phyloP scores from a whole-genome alignment of 2,888 invertebrate species.

The Microplitis manilae region DNA sequence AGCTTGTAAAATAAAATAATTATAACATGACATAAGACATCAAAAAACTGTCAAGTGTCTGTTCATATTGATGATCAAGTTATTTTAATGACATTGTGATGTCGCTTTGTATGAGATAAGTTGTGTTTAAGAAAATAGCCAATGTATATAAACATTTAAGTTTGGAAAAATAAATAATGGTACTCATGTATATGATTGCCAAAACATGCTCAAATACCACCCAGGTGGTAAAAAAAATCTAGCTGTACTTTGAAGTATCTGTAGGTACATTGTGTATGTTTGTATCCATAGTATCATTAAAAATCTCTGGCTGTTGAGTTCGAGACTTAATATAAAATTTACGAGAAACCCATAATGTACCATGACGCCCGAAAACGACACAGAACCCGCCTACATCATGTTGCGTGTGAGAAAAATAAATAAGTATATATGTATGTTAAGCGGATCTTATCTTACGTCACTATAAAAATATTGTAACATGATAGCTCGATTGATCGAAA shows the following conservation, averaged over 20 bases:
- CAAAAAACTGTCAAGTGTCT: background rate
- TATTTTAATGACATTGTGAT: background rate
- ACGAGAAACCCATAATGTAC: slow-evolving; percentile 61
- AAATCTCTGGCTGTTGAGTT: slow-evolving; percentile 13
- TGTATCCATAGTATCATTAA: slow-evolving; percentile 20
- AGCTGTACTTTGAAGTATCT: slow-evolving; percentile 41
- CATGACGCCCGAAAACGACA: slow-evolving; percentile 53
- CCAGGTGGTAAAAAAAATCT: slow-evolving; percentile 47
- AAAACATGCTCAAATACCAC: slow-evolving; percentile 47
- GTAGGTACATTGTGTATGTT: slow-evolving; percentile 41
- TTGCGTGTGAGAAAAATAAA: slow-evolving; percentile 25
- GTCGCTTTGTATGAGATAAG: background rate
- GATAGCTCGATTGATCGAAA: slow-evolving; percentile 63
- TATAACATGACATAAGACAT: slow-evolving; percentile 4
- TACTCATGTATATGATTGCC: slow-evolving; percentile 27
- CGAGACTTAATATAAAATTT: slow-evolving; percentile 57
- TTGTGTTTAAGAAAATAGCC: background rate
- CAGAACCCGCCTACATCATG: slow-evolving; percentile 47
- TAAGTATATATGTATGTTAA: background rate
- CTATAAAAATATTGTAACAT: slow-evolving; percentile 31
- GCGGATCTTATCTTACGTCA: background rate
- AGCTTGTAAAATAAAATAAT: background rate
- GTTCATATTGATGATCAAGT: slow-evolving; percentile 4
- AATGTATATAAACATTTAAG: slow-evolving; percentile 13
- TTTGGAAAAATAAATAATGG: slow-evolving; percentile 29